Conservation (phyloP, 2,113 vertebrate species). For the Cheirogaleus medius region DNA sequence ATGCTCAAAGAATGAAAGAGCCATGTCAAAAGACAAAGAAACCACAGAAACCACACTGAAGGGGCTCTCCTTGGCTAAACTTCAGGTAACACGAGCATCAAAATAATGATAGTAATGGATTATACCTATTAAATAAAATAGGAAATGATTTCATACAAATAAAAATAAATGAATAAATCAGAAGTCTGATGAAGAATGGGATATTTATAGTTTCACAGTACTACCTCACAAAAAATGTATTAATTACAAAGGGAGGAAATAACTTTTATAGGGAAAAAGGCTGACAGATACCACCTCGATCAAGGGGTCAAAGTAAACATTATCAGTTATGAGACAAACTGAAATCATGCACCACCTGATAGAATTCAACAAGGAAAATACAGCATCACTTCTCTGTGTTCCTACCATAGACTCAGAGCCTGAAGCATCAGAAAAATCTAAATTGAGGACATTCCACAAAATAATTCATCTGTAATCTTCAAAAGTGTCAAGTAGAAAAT, state of each 20-base stretch:
- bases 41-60: background rate
- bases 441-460: conserved; percentile 3
- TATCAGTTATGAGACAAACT: background rate
- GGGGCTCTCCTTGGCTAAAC: background rate
- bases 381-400: background rate
- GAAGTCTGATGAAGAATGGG: background rate
- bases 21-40: background rate
- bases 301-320: background rate
- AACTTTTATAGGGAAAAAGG: conserved; percentile 24
- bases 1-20: background rate
- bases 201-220: background rate
- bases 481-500: background rate
- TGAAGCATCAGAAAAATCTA: background rate
- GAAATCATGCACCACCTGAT: background rate
- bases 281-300: background rate
- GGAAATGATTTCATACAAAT: background rate
- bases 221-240: background rate
- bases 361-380: background rate
- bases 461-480: conserved; percentile 12
- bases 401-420: background rate
- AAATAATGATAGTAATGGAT: background rate
- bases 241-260: conserved; percentile 10
- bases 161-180: conserved; percentile 15
- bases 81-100: background rate
- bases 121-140: background rate